phyloP scores from a whole-genome alignment of 2,113 vertebrate species.

The Xiphorhynchus elegans region DNA sequence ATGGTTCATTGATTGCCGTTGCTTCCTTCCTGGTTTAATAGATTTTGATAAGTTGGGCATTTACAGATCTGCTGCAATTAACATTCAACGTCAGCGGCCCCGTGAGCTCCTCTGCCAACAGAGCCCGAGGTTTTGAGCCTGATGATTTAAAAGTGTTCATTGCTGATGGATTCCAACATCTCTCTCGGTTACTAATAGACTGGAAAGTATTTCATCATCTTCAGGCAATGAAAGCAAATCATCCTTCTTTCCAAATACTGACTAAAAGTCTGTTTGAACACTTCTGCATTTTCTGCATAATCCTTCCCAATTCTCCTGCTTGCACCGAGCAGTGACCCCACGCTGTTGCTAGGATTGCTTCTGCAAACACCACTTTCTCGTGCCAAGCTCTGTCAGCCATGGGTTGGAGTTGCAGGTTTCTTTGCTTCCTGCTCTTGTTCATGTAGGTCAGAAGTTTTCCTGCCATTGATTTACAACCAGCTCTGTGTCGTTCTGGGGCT shows the following conservation, averaged over 20 bases:
- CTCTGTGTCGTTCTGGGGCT: neutral
- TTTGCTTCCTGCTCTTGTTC: constrained; percentile 47
- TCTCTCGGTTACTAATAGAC: constrained; percentile 33
- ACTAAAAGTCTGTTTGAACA: constrained; percentile 32
- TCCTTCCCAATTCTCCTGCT: constrained; percentile 24
- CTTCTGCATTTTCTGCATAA: constrained; percentile 59
- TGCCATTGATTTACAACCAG: constrained; percentile 31
- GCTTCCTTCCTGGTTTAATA: neutral
- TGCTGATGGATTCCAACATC: constrained; percentile 17
- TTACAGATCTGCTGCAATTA: constrained; percentile 28
- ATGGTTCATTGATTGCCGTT: neutral
- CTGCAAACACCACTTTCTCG: constrained; percentile 52
- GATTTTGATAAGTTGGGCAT: constrained; percentile 43
- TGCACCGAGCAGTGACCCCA: constrained; percentile 28
- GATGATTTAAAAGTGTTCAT: constrained; percentile 4
- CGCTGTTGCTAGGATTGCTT: constrained; percentile 53
- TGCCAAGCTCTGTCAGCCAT: constrained; percentile 58
- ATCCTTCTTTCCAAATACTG: constrained; percentile 31
- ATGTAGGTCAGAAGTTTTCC: constrained; percentile 60
- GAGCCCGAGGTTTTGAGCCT: neutral
- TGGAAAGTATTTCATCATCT: constrained; percentile 58
- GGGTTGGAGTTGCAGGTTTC: constrained; percentile 42
- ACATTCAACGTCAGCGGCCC: neutral
- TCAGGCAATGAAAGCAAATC: constrained; percentile 56
- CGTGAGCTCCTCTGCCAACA: neutral